Base-by-base conservation (phyloP, 1,140 invertebrate genomes). In the Bombus cullumanus region DNA sequence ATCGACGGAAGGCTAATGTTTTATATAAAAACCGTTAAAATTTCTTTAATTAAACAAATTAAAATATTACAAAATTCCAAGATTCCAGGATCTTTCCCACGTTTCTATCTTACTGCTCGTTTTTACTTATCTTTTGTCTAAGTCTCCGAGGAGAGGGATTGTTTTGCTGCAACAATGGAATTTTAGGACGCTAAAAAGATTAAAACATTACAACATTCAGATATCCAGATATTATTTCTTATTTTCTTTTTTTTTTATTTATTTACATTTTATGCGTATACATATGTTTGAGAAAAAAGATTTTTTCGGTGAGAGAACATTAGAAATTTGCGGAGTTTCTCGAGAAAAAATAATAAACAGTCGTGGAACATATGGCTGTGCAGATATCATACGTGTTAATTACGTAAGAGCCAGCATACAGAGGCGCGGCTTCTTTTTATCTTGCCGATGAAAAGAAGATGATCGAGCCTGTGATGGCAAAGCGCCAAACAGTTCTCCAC, bases 391-490 rank as follows among this genome's bases (percentile, higher is more conserved):
- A 75, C 57, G 69, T 31, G 86, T 59, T 87, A 87, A 85, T 87
- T 79, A 80, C 82, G 82, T 85, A 85, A 87, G 69, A 75, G 68
- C 34, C 71, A 34, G 13, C 47, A 25, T 31, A 43, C 37, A 22
- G 53, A 71, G 64, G 73, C 39, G 41, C 72, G 64, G 69, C 37
- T 84, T 66, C 72, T 85, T 87, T 87, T 79, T 80, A 74, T 85
- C 82, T 68, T 28, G 1, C 22, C 76, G 76, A 80, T 87, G 86
- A 85, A 85, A 85, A 85, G 82, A 69, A 75, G 66, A 84, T 83
- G 82, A 85, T 87, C 79, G 79, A 80, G 31, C 75, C 75, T n/a
- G 59, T 75, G 76, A 79, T 87, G 86, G 86, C 83, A 53, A 31
- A 43, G 9, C 68, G 86, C 86, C 86, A 85, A 85, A 85, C 62